These are phyloP conservation scores for Acanthiza pusilla DNA, from an alignment of 2,797 vertebrate species.

Conservation along the genomic window DNA sequence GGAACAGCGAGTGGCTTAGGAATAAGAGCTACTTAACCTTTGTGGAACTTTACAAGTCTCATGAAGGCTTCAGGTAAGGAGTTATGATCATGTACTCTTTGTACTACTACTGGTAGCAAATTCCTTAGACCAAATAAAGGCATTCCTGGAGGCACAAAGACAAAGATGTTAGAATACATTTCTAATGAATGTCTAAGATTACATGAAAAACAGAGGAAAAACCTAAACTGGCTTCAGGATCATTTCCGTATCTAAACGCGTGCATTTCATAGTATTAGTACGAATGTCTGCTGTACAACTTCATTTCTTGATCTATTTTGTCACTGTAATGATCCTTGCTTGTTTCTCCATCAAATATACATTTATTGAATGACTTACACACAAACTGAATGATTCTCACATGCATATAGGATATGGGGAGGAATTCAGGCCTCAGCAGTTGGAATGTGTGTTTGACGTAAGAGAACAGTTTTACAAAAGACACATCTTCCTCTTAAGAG, in stretches of 20 bases:
- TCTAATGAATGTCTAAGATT: not conserved
- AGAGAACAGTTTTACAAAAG: not conserved
- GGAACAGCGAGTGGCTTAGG: not conserved
- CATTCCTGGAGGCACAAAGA: not conserved
- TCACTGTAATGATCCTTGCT: not conserved
- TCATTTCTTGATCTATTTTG: not conserved
- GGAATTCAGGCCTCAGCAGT: not conserved
- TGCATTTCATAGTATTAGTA: not conserved
- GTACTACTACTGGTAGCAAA: not conserved
- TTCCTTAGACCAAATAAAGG: not conserved
- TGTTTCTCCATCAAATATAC: not conserved
- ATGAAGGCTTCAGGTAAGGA: not conserved
- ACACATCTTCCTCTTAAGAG: not conserved
- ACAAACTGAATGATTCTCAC: not conserved
- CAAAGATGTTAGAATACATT: not conserved
- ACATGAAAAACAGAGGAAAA: not conserved
- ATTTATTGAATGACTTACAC: not conserved
- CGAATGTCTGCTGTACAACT: not conserved
- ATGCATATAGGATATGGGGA: accelerated
- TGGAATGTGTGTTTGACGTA: not conserved
- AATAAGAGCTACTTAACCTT: not conserved
- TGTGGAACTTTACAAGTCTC: not conserved
- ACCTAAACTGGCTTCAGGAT: not conserved
- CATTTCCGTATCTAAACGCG: not conserved
- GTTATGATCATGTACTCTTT: not conserved